Percentiles rank a stretch among this genome's conserved stretches.
Conservation (phyloP, 2,797 vertebrate genomes). For the Diceros bicornis region DNA sequence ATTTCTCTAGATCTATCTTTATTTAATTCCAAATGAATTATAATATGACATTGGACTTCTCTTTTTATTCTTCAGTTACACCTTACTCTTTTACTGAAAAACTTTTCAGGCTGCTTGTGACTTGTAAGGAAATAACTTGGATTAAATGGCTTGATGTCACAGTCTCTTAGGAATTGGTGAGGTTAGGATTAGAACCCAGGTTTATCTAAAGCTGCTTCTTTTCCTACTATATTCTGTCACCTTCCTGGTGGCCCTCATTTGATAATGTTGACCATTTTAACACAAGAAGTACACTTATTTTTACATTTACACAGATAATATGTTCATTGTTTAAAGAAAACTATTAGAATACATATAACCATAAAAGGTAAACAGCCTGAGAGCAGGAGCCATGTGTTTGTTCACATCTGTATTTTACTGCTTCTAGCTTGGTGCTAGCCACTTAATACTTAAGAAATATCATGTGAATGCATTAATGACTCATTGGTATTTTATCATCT, state of each 20-base stretch:
- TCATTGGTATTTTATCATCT: neutral
- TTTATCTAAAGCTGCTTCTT: slow-evolving; percentile 8
- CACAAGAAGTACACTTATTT: neutral
- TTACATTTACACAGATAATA: neutral
- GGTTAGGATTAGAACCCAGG: neutral
- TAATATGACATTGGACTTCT: neutral
- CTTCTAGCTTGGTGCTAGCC: neutral
- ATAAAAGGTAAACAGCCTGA: neutral
- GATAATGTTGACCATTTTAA: neutral
- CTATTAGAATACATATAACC: neutral
- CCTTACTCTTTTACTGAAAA: neutral
- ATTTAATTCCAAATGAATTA: neutral
- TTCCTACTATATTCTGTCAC: neutral
- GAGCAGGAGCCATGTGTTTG: neutral
- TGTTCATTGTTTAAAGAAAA: neutral
- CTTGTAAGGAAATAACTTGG: neutral
- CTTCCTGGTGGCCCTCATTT: neutral
- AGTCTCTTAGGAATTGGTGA: neutral
- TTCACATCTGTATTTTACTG: slow-evolving; percentile 15
- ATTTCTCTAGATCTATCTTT: slow-evolving; percentile 2
- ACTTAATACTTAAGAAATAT: slow-evolving; percentile 5
- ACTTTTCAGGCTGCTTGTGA: neutral
- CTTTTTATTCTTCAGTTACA: neutral
- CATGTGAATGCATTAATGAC: neutral
- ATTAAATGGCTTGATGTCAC: neutral